phyloP scores from a whole-genome alignment of 2,888 invertebrate genomes.

The Trilocha varians region DNA sequence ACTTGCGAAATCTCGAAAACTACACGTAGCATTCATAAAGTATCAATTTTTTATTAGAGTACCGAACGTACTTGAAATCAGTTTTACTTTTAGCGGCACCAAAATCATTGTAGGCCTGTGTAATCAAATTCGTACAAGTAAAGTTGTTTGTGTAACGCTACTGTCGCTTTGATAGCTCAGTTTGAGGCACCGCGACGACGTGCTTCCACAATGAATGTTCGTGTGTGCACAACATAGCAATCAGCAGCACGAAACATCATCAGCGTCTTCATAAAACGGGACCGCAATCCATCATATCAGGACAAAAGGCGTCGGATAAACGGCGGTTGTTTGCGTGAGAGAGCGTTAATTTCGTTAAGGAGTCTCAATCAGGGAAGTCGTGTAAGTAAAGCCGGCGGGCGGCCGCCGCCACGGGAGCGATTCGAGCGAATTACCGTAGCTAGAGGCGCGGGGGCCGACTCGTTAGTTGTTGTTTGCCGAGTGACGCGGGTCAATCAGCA shows the following conservation, averaged over 20 bases:
- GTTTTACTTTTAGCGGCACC: no score
- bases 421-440: slow-evolving; percentile 61
- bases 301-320: slow-evolving; percentile 63
- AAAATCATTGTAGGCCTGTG: no score
- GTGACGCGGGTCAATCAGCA: slow-evolving; percentile 74
- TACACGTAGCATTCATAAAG: no score
- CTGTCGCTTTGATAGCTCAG: slow-evolving; percentile 27
- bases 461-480: slow-evolving; percentile 74
- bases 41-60: no score
- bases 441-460: slow-evolving; percentile 67
- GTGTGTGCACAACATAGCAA: slow-evolving; percentile 63
- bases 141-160: slow-evolving; percentile 47
- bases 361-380: slow-evolving; percentile 66
- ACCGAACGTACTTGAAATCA: no score
- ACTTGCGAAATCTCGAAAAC: no score
- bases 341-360: slow-evolving; percentile 69
- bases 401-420: slow-evolving; percentile 59
- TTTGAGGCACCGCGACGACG: slow-evolving; percentile 2
- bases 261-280: slow-evolving; percentile 53
- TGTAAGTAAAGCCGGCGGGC: slow-evolving; percentile 54
- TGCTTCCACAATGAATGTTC: slow-evolving; percentile 42
- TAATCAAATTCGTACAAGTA: slow-evolving; percentile 8
- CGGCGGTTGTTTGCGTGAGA: slow-evolving; percentile 60
- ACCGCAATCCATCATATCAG: slow-evolving; percentile 69
- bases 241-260: slow-evolving; percentile 59